Percentiles rank a stretch among this genome's conserved stretches.
Conservation (phyloP, 2,797 vertebrate species). For the Mus minutoides region DNA sequence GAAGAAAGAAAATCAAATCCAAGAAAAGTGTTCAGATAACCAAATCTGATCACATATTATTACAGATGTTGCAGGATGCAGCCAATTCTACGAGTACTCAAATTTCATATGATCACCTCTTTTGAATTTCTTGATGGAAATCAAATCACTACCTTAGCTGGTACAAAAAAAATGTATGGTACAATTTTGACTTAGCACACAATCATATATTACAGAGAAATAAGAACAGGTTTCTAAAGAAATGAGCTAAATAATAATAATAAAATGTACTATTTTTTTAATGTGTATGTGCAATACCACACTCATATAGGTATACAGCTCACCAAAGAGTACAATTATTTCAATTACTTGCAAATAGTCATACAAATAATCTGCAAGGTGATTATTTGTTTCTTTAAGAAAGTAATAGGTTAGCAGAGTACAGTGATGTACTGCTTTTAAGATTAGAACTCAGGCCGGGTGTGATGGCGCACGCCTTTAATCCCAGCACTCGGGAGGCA, state of each 20-base stretch:
- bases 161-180: not conserved
- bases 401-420: not conserved
- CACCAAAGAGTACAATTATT: not conserved
- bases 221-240: not conserved
- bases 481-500: too few relatives aligned
- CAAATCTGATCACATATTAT: not conserved
- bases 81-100: not conserved
- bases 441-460: not conserved
- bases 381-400: not conserved
- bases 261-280: not conserved
- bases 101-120: not conserved
- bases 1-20: not conserved
- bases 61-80: not conserved
- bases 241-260: not conserved
- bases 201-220: not conserved
- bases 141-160: not conserved
- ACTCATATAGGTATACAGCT: not conserved
- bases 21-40: not conserved
- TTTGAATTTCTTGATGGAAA: not conserved
- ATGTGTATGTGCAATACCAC: not conserved
- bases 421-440: not conserved
- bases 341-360: not conserved
- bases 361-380: not conserved
- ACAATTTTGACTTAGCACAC: not conserved
- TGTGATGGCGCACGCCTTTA: too few relatives aligned